Conservation (phyloP, 1,140 invertebrate genomes). For the Drosophila virilis region DNA sequence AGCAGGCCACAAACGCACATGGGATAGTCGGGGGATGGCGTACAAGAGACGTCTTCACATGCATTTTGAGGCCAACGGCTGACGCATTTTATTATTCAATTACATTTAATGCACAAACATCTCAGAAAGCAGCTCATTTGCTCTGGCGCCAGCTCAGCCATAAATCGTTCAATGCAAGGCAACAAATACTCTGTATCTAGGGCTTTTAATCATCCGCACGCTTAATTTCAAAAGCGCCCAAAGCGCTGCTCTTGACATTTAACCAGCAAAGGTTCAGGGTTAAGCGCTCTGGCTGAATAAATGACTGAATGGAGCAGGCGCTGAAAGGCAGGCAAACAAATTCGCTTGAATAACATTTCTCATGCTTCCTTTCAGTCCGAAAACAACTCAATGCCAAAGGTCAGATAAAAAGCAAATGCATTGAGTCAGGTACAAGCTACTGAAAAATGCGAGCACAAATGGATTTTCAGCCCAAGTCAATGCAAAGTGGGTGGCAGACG, state of each 20-base stretch:
- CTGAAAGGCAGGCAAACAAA: constrained; percentile 38
- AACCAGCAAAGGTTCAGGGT: constrained; percentile 31
- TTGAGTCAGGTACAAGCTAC: constrained; percentile 13
- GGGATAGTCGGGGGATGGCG: background rate
- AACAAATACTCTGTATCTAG: constrained; percentile 5
- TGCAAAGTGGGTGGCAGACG: background rate
- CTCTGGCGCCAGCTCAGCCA: constrained; percentile 31
- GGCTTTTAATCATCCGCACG: constrained; percentile 17
- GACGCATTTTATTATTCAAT: constrained; percentile 61
- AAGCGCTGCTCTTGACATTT: constrained; percentile 32
- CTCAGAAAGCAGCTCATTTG: constrained; percentile 27
- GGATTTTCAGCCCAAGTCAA: background rate
- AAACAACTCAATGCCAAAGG: constrained; percentile 42
- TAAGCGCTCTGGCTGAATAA: background rate
- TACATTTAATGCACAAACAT: constrained; percentile 42
- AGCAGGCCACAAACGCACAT: constrained; percentile 41
- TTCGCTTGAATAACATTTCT: constrained; percentile 39
- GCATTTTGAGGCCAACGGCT: constrained; percentile 30
- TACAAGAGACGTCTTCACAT: constrained; percentile 4
- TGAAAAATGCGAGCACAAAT: background rate
- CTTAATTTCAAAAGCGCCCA: constrained; percentile 14
- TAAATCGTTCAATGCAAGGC: constrained; percentile 45
- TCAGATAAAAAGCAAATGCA: constrained; percentile 39
- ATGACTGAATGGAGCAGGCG: background rate
- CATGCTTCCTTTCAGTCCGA: constrained; percentile 9